Conservation (phyloP, 2,888 invertebrate species). For the Agonopterix arenella region DNA sequence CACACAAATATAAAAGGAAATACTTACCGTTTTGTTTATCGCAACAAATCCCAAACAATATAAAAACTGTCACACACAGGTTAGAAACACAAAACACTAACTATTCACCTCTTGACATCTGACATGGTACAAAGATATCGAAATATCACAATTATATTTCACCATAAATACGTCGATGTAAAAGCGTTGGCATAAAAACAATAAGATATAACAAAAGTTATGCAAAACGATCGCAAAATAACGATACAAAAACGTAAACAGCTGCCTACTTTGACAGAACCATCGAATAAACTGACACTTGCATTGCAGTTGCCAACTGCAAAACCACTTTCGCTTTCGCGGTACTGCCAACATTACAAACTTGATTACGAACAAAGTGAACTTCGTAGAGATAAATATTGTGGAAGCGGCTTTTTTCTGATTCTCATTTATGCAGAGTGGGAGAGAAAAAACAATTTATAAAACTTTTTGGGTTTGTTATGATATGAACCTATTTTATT, state of each 20-base stretch:
- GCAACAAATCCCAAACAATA: conserved; percentile 71
- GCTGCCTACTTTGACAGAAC: conserved; percentile 73
- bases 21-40: conserved; percentile 69
- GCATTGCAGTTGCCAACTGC: conserved; percentile 51
- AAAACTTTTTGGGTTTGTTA: too few species aligned
- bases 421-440: too few species aligned
- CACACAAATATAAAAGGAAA: conserved; percentile 37
- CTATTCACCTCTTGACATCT: conserved; percentile 75
- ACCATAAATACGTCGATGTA: conserved; percentile 49
- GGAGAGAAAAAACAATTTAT: too few species aligned
- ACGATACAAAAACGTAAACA: conserved; percentile 73
- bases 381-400: too few species aligned
- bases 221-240: conserved; percentile 73
- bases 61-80: conserved; percentile 68
- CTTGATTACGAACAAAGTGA: background rate
- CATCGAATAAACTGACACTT: conserved; percentile 65
- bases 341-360: conserved; percentile 1
- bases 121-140: conserved; percentile 53
- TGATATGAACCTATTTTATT: too few species aligned
- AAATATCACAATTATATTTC: conserved; percentile 51
- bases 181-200: conserved; percentile 65
- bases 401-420: background rate
- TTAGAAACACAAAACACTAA: conserved; percentile 63
- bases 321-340: conserved; percentile 53
- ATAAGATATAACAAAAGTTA: conserved; percentile 67